These are phyloP conservation scores for Temnothorax rugatulus DNA, from an alignment of 2,888 invertebrate species.

Conservation along the genomic window DNA sequence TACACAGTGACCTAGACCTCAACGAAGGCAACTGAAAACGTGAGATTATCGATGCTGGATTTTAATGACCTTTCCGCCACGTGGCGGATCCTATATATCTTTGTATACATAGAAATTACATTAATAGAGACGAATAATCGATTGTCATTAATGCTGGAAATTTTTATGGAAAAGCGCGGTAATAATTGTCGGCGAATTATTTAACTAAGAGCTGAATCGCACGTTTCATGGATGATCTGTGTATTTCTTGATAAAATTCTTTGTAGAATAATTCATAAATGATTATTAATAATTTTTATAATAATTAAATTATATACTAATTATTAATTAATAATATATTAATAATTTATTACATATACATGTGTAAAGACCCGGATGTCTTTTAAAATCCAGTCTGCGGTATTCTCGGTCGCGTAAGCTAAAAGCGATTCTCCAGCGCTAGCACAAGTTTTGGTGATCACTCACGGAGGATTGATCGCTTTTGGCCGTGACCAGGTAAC, in stretches of 20 bases:
- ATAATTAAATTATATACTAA: not conserved
- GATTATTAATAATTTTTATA: not conserved
- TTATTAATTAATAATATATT: not conserved
- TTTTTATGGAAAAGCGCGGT: not conserved
- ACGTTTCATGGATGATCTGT: not conserved
- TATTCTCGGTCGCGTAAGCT: constrained; percentile 11
- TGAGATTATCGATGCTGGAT: constrained; percentile 34
- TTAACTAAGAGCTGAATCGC: not conserved
- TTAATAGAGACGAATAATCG: not conserved
- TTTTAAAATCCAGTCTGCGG: constrained; percentile 40
- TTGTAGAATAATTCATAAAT: not conserved
- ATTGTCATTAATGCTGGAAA: not conserved
- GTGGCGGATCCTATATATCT: not conserved
- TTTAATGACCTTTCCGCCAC: not conserved
- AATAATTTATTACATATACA: not conserved
- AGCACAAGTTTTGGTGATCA: constrained; percentile 61
- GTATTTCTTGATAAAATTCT: not conserved
- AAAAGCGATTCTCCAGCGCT: constrained; percentile 28
- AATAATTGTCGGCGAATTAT: not conserved
- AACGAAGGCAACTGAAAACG: not conserved
- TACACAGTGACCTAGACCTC: constrained; percentile 14
- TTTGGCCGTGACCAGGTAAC: not conserved
- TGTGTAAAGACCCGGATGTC: not conserved
- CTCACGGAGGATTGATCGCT: constrained; percentile 10
- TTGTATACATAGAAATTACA: not conserved